phyloP scores from a whole-genome alignment of 1,140 invertebrate genomes.

The Penaeus chinensis region DNA sequence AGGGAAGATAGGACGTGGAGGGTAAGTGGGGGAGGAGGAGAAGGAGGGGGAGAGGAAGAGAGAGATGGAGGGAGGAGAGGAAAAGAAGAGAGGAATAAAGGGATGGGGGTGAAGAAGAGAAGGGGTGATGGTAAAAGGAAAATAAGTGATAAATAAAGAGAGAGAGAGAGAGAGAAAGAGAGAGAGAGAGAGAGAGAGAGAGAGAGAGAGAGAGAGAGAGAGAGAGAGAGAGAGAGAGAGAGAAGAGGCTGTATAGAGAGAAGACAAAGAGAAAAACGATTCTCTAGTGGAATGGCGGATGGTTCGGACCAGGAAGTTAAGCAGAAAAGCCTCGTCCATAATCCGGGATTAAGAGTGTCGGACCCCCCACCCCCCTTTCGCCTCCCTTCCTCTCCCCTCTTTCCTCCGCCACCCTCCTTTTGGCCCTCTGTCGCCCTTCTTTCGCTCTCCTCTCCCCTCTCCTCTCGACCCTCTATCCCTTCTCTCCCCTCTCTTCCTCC shows the following conservation, averaged over 20 bases:
- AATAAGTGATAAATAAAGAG: not conserved
- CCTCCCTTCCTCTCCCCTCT: not conserved
- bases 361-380: not conserved
- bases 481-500: not conserved
- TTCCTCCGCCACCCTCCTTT: not conserved
- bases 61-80: not conserved
- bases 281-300: not conserved
- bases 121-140: too few species aligned
- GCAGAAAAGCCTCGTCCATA: slow-evolving; percentile 36
- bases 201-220: slow-evolving; percentile 24
- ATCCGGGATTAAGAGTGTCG: slow-evolving; percentile 36
- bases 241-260: not conserved
- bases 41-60: not conserved
- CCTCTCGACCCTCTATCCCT: not conserved
- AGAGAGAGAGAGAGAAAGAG: slow-evolving; percentile 20
- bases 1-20: not conserved
- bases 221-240: slow-evolving; percentile 11
- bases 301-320: slow-evolving; percentile 15
- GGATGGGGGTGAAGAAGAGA: not conserved
- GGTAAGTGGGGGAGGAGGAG: too few species aligned
- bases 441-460: not conserved
- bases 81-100: not conserved
- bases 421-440: not conserved
- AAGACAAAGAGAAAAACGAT: not conserved
- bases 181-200: slow-evolving; percentile 21